Evolutionary conservation across 2,113 vertebrate genomes (phyloP), one percentile per base, ranked within the genome.

Genomic region (Paratilapia polleni): DNA sequence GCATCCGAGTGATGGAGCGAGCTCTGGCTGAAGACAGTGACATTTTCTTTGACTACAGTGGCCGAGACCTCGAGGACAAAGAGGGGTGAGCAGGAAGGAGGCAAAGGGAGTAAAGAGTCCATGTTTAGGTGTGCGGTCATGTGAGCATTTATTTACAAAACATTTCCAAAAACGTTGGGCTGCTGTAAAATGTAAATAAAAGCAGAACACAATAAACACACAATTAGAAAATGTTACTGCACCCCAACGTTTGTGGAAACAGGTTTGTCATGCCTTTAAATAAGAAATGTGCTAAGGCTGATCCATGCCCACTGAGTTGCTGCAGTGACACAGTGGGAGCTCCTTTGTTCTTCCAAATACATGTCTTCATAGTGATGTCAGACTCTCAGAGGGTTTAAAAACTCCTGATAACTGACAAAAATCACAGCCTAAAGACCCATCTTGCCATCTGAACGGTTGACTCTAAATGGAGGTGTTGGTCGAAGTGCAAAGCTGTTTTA

Each of bases 11-110:
- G 78, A 98, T 99, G 94, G 98, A 99, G 91, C 91, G 98, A 93
- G 98, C 98, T 0, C 95, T 99, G 87, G 98, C 98, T 4, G 98
- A 99, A 94, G 98, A 99, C 88, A 91, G 96, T 0, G 95, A 98
- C 91, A 98, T 99, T 94, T 99, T 99, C 95, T 98, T 99, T 34
- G 97, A 99, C 95, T 99, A 99, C 91, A 97, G 97, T 8, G 98
- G 98, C 76, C 95, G 96, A 83, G 97, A 98, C 5, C 94, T 98
- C 82, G 97, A 98, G 70, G 97, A 99, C 80, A 99, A 99, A 94
- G 98, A 99, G 78, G 97, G 97, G 98, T 99, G 92, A 95, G 97
- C 95, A 20, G 57, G 49, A 63, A 52, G 64, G 43, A 75, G 47
- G 43, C 15, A 24, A 57, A 31, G 31, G 59, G 41, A 74, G 76